Base-by-base conservation (phyloP, 2,113 vertebrate genomes). In the Engystomops pustulosus region DNA sequence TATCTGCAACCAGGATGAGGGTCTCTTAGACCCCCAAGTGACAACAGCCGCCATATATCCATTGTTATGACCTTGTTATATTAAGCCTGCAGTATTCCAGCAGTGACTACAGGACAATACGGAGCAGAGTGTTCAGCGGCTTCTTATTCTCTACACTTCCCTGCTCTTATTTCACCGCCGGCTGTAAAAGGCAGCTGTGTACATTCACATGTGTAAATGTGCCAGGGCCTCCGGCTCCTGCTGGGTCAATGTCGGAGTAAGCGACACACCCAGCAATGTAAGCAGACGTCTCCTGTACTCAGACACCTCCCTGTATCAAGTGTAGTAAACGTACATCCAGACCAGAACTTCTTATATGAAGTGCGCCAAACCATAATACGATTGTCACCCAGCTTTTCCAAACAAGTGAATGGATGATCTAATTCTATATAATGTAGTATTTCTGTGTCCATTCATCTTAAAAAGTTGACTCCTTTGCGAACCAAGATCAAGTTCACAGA, bases 221-320 rank as follows among this genome's bases (percentile, higher is more conserved):
- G 27, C 32, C 27, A 34, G 32, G 47, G 30, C 18, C 20, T 36
- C 2, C 10, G 34, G 53, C 38, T 76, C 84, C 86, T 77, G 62
- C 83, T 81, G 49, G 51, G 55, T 86, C 69, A 79, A 86, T 34
- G 12, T 84, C 89, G 86, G 86, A 85, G 88, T 88, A 88, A 90
- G 82, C 81, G 88, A 91, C 89, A 91, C 88, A 65, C 90, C 90
- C 88, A 85, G 47, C 86, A 86, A 90, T 90, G 91, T 90, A 88
- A 88, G 85, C 90, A 91, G 87, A 88, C 87, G 88, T 88, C 86
- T 88, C 88, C 89, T 87, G 88, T 41, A 41, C 87, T 23, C 70
- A 47, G 70, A 72, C 14, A 72, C 44, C 25, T 20, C 36, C 71
- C 71, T 12, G 38, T 41, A 10, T 41, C 1, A 60, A n/a, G n/a